phyloP scores from a whole-genome alignment of 1,140 invertebrate genomes.

The Aplysia californica region DNA sequence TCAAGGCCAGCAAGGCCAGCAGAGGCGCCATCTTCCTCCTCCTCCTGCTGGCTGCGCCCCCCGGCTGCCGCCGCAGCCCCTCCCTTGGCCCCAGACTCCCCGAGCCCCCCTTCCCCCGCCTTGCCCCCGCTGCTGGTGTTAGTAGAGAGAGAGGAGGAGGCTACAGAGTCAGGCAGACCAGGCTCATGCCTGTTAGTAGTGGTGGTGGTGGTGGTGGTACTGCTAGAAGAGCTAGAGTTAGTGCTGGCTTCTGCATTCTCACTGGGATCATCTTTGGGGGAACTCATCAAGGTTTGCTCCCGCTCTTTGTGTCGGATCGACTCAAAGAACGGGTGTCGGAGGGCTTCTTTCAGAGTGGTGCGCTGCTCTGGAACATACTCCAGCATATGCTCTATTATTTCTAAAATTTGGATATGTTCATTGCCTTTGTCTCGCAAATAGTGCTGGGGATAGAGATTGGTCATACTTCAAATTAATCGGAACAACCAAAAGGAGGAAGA shows the following conservation, averaged over 20 bases:
- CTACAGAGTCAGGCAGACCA: too few species aligned
- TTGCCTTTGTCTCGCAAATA: constrained; percentile 85
- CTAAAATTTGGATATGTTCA: constrained; percentile 93
- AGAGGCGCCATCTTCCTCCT: constrained; percentile 3
- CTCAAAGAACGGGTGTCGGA: constrained; percentile 91
- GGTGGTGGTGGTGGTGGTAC: background rate
- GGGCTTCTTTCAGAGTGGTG: constrained; percentile 88
- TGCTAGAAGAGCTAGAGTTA: too few species aligned
- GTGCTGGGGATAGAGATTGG: constrained; percentile 75
- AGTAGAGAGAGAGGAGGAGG: background rate
- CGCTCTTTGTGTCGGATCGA: constrained; percentile 27
- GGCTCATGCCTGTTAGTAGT: constrained; percentile 25
- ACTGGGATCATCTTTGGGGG: background rate
- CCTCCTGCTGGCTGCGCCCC: background rate
- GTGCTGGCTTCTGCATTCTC: too few species aligned
- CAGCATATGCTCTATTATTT: constrained; percentile 94
- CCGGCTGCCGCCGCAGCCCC: background rate
- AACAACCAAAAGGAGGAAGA: too few species aligned
- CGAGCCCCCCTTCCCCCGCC: background rate
- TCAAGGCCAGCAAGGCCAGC: constrained; percentile 23
- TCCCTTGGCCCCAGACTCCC: background rate
- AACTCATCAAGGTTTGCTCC: constrained; percentile 23
- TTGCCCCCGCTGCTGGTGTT: background rate
- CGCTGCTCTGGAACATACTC: constrained; percentile 95
- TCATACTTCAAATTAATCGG: too few species aligned